A percentile compares a stretch with the other conserved stretches of the same genome.
phyloP scores from a whole-genome alignment of 1,140 invertebrate species.

The Ips typographus region DNA sequence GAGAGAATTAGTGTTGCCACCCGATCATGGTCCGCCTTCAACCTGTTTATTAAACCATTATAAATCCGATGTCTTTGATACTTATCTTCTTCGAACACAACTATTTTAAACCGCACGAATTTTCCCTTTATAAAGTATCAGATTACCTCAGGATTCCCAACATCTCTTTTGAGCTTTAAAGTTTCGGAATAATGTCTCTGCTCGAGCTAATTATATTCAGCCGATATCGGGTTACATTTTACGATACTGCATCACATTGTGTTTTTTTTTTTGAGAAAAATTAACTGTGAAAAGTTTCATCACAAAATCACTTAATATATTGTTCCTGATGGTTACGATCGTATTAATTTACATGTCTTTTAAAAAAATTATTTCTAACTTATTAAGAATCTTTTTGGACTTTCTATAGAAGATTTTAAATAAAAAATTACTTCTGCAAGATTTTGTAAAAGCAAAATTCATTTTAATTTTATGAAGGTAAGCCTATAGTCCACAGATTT shows the following conservation, averaged over 20 bases:
- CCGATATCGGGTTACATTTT: conserved; percentile 12
- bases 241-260: conserved; percentile 7
- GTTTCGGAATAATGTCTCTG: conserved; percentile 3
- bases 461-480: too few species aligned
- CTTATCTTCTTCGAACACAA: conserved; percentile 24
- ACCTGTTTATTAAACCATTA: conserved; percentile 29
- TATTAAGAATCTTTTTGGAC: too few species aligned
- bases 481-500: too few species aligned
- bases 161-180: conserved; percentile 18
- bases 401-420: too few species aligned
- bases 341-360: too few species aligned
- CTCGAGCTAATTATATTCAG: conserved; percentile 11
- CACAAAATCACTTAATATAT: too few species aligned
- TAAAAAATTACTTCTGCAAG: too few species aligned
- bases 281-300: too few species aligned
- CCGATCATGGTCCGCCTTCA: conserved; percentile 3
- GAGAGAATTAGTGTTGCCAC: conserved; percentile 21
- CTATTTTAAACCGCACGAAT: conserved; percentile 11
- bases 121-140: conserved; percentile 18
- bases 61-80: conserved; percentile 16
- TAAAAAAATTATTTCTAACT: too few species aligned
- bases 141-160: conserved; percentile 16
- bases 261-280: background rate
- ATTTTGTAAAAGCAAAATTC: too few species aligned
- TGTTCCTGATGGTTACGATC: too few species aligned